Conservation (phyloP, 2,113 vertebrate species). For the Heliornis fulica region DNA sequence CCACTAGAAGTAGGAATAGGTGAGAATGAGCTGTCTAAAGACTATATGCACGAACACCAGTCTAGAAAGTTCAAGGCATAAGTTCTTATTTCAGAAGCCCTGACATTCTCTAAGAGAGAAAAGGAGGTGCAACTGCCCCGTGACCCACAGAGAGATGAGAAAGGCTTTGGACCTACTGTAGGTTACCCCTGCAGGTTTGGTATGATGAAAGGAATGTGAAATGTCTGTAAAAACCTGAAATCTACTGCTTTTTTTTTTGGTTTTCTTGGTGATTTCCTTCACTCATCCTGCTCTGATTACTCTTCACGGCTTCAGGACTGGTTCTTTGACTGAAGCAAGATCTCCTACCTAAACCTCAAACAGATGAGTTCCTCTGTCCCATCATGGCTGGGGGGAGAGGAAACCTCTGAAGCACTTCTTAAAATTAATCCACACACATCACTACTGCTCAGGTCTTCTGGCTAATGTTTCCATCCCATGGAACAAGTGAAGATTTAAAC, state of each 20-base stretch:
- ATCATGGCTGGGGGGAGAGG: neutral
- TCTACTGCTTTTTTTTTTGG: neutral
- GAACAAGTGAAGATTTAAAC: neutral
- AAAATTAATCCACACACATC: neutral
- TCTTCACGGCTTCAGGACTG: neutral
- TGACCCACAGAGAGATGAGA: neutral
- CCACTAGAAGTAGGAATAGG: neutral
- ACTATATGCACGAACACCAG: neutral
- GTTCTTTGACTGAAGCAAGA: neutral
- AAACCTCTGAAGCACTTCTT: neutral
- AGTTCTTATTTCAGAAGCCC: neutral
- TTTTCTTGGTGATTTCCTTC: neutral
- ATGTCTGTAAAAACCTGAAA: constrained; percentile 20
- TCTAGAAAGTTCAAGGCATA: neutral
- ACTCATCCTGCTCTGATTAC: constrained; percentile 28
- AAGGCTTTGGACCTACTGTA: neutral
- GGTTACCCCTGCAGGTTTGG: neutral
- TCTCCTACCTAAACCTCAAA: neutral
- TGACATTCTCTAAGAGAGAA: neutral
- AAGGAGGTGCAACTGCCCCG: neutral
- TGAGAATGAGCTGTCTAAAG: neutral
- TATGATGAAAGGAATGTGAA: neutral
- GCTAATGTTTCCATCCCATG: neutral
- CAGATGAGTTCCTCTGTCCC: neutral
- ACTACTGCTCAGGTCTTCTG: neutral